Evolutionary conservation across 2,797 vertebrate species (phyloP).

Genomic region (Harpia harpyja): DNA sequence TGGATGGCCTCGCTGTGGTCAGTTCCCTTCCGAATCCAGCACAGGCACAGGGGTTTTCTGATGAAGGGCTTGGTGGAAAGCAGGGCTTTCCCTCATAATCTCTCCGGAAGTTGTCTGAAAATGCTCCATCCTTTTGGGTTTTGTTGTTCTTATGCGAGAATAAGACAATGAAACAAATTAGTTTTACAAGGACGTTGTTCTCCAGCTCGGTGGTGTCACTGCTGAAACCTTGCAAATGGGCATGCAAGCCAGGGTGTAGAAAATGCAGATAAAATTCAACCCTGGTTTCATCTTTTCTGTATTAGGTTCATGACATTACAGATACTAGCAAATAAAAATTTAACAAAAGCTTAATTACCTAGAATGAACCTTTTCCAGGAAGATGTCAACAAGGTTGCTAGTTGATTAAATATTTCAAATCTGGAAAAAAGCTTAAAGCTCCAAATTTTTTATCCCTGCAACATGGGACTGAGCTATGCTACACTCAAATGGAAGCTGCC

Average conservation of each 20-base stretch:
- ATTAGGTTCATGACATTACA: neutral
- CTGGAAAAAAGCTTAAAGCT: neutral
- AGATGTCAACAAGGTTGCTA: neutral
- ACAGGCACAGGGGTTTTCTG: neutral
- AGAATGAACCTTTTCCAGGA: neutral
- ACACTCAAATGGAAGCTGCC: neutral
- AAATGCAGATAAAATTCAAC: neutral
- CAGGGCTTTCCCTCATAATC: neutral
- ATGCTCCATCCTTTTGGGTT: neutral
- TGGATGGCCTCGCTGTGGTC: neutral
- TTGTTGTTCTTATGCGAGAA: slow-evolving; percentile 13
- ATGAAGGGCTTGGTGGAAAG: neutral
- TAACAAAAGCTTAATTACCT: neutral
- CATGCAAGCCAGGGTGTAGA: neutral
- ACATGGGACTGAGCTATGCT: neutral
- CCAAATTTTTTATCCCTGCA: neutral
- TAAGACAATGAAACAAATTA: slow-evolving; percentile 21
- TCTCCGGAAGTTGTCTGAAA: slow-evolving; percentile 11
- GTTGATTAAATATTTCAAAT: neutral
- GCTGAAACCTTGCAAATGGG: neutral
- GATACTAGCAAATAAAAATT: neutral
- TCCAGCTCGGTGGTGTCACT: neutral
- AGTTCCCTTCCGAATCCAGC: neutral
- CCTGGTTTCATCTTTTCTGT: neutral
- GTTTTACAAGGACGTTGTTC: neutral